A percentile compares a stretch with the other conserved stretches of the same genome.
Evolutionary conservation across 2,113 vertebrate genomes (phyloP).

Genomic region (Capreolus pygargus): DNA sequence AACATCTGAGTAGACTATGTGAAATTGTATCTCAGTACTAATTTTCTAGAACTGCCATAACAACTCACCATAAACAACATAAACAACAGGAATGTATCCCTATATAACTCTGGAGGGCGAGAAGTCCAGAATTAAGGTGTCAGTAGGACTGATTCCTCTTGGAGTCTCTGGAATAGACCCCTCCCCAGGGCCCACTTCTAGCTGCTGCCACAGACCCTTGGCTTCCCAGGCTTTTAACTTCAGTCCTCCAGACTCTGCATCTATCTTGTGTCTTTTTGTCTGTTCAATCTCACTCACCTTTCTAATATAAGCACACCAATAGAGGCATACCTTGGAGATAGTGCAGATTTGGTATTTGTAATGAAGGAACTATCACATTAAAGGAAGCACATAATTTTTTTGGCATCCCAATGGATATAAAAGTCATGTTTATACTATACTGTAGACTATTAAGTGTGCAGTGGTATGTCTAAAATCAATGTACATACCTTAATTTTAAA

Average conservation of each 20-base stretch:
- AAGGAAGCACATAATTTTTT: neutral
- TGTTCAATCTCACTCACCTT: neutral
- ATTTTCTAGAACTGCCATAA: neutral
- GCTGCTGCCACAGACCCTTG: neutral
- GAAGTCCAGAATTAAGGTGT: neutral
- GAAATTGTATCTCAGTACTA: neutral
- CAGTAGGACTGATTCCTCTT: neutral
- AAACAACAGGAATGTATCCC: neutral
- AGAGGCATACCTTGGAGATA: rapidly evolving
- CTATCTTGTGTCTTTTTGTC: neutral
- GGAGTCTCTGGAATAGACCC: neutral
- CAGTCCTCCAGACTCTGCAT: rapidly evolving
- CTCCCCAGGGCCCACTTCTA: rapidly evolving
- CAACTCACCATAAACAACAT: neutral
- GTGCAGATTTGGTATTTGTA: neutral
- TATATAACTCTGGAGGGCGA: rapidly evolving
- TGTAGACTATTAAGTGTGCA: neutral
- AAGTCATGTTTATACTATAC: neutral
- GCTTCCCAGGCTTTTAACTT: neutral
- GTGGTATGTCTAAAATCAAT: neutral
- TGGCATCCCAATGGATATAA: neutral
- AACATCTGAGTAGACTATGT: neutral
- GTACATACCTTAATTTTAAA: neutral
- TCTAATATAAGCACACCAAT: neutral
- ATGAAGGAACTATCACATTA: neutral